Percentiles rank a stretch among this genome's conserved stretches.
These are phyloP conservation scores for Drosophila funebris DNA, from an alignment of 1,140 invertebrate genomes.

Conservation along the genomic window DNA sequence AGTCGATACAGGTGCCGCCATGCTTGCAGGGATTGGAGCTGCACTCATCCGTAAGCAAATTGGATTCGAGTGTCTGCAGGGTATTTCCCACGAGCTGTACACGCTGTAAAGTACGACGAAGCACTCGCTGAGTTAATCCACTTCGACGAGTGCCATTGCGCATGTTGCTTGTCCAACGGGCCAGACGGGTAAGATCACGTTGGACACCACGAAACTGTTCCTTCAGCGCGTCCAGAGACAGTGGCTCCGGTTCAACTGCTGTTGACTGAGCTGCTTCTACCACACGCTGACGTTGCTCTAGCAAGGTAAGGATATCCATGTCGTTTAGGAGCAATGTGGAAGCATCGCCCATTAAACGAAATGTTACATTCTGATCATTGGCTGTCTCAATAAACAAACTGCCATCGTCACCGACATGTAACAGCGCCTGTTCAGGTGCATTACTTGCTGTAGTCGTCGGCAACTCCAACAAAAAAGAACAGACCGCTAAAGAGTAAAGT, in stretches of 20 bases:
- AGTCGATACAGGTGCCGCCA: constrained; percentile 92
- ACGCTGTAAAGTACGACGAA: constrained; percentile 47
- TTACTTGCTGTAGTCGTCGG: neutral
- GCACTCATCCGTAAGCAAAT: constrained; percentile 86
- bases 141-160: constrained; percentile 31
- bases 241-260: constrained; percentile 20
- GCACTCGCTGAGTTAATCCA: constrained; percentile 5
- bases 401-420: constrained; percentile 28
- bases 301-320: constrained; percentile 45
- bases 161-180: constrained; percentile 20
- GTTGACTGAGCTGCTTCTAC: constrained; percentile 4
- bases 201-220: constrained; percentile 48
- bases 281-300: constrained; percentile 28
- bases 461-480: neutral
- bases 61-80: constrained; percentile 7
- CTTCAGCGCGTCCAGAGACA: constrained; percentile 40
- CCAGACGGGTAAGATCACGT: constrained; percentile 32
- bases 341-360: constrained; percentile 62
- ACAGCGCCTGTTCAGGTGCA: neutral
- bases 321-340: constrained; percentile 62
- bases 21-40: constrained; percentile 91
- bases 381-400: constrained; percentile 55
- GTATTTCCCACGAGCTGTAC: constrained; percentile 18
- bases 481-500: neutral
- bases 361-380: constrained; percentile 57